A percentile compares a stretch with the other conserved stretches of the same genome.
These are phyloP conservation scores for Epinephelus awoara DNA, from an alignment of 2,797 vertebrate species.

Conservation along the genomic window DNA sequence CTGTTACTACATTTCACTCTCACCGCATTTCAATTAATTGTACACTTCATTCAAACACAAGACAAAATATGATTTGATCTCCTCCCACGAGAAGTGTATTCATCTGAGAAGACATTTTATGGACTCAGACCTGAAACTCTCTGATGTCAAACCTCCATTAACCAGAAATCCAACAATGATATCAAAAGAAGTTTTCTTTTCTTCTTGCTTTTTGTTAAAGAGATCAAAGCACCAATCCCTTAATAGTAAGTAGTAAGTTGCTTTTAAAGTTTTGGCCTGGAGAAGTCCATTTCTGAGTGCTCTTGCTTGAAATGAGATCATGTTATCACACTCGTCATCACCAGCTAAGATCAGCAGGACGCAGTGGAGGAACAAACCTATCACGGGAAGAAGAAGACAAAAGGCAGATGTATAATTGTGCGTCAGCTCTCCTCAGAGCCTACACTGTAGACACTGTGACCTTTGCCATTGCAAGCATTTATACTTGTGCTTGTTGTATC, in stretches of 20 bases:
- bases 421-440: no score
- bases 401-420: no score
- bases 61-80: constrained; percentile 47
- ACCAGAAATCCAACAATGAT: constrained; percentile 38
- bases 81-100: constrained; percentile 35
- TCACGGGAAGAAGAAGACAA: no score
- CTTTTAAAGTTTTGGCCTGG: neutral
- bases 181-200: constrained; percentile 33
- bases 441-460: no score
- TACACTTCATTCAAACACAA: constrained; percentile 34
- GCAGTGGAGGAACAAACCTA: no score
- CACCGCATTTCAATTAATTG: constrained; percentile 55
- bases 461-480: no score
- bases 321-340: no score
- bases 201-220: constrained; percentile 11
- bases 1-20: constrained; percentile 47
- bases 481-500: no score
- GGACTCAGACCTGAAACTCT: constrained; percentile 28
- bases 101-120: constrained; percentile 25
- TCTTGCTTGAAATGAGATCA: no score
- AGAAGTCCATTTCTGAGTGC: neutral
- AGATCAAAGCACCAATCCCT: constrained; percentile 5
- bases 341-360: no score
- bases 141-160: constrained; percentile 41
- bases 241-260: neutral